A percentile compares a stretch with the other conserved stretches of the same genome.
These are phyloP conservation scores for Epinotia nisella DNA, from an alignment of 2,888 invertebrate species.

Conservation along the genomic window DNA sequence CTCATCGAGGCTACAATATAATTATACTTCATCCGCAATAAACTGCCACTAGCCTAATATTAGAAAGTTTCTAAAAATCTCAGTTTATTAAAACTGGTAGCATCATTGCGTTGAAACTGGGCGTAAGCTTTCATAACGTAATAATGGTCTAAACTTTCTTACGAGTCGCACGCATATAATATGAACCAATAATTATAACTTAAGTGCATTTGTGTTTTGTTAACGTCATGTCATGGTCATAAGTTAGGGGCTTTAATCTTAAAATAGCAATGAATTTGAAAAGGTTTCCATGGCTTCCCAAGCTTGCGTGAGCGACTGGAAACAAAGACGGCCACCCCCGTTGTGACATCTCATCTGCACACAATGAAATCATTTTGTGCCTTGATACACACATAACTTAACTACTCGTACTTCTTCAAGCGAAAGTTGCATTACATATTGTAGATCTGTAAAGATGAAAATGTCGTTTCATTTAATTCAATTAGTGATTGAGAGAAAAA, in stretches of 20 bases:
- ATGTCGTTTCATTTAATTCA: conserved; percentile 67
- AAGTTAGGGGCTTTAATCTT: conserved; percentile 42
- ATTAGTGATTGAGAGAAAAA: conserved; percentile 56
- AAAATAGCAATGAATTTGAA: conserved; percentile 53
- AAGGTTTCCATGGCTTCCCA: conserved; percentile 53
- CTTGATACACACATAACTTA: conserved; percentile 53
- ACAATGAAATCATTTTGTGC: conserved; percentile 68
- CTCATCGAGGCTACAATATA: conserved; percentile 48
- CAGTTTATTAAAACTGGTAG: conserved; percentile 17
- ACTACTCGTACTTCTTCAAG: conserved; percentile 55
- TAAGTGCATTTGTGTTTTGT: conserved; percentile 31
- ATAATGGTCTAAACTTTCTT: conserved; percentile 38
- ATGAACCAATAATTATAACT: conserved; percentile 23
- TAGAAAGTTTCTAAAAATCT: conserved; percentile 28
- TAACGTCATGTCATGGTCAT: conserved; percentile 42
- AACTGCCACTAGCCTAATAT: background rate
- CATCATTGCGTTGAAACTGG: conserved; percentile 21
- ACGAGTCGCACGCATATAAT: conserved; percentile 26
- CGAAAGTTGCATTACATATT: conserved; percentile 75
- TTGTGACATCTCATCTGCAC: conserved; percentile 64
- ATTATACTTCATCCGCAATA: conserved; percentile 9
- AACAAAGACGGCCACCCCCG: conserved; percentile 55
- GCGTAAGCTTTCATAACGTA: conserved; percentile 50
- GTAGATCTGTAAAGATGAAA: conserved; percentile 73
- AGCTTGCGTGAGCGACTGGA: conserved; percentile 46